These are phyloP conservation scores for Bothrops jararaca DNA, from an alignment of 2,113 vertebrate genomes.

Conservation along the genomic window DNA sequence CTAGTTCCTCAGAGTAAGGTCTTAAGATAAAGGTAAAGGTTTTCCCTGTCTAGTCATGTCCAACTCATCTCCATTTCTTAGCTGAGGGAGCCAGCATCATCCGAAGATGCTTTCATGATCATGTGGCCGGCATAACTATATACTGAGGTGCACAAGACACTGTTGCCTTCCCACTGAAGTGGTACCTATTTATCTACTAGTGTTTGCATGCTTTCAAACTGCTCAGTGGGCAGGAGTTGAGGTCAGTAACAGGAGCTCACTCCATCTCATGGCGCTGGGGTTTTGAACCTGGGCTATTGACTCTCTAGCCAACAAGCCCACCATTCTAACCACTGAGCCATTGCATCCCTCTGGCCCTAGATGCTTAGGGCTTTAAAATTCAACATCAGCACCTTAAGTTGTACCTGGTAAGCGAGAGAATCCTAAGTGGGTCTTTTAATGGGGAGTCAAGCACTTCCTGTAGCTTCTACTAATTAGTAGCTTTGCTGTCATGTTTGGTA, in stretches of 20 bases:
- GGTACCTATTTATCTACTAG: not conserved
- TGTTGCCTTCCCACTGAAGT: not conserved
- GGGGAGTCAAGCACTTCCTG: not conserved
- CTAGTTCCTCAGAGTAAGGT: not conserved
- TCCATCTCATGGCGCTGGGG: not conserved
- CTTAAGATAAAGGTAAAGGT: no score
- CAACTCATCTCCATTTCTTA: not conserved
- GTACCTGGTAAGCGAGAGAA: not conserved
- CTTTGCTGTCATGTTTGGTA: not conserved
- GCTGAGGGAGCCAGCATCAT: not conserved
- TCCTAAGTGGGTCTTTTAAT: not conserved
- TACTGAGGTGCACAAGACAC: not conserved
- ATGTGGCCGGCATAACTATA: not conserved
- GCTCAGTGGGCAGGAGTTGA: not conserved
- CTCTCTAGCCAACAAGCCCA: not conserved
- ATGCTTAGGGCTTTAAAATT: not conserved
- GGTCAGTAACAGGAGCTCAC: not conserved
- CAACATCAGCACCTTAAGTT: not conserved
- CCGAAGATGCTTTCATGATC: not conserved
- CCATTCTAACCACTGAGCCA: not conserved
- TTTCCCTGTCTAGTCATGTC: no score
- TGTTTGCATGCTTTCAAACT: not conserved
- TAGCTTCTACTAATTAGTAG: not conserved
- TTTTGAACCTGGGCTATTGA: not conserved
- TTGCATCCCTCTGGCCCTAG: not conserved